Conservation (phyloP, 2,113 vertebrate species). For the Calyptomena viridis region DNA sequence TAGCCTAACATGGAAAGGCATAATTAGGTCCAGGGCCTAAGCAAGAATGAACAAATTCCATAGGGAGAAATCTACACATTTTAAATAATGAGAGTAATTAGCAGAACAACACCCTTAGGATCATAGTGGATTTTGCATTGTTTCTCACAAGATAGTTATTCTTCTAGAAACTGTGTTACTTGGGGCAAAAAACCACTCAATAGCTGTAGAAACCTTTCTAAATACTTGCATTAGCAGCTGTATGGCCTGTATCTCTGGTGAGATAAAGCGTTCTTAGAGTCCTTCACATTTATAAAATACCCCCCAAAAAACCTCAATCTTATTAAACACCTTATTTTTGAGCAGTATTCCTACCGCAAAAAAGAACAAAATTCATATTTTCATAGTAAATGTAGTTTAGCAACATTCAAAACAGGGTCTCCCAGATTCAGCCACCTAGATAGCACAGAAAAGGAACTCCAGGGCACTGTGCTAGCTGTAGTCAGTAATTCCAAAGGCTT, state of each 20-base stretch:
- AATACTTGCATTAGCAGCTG: not conserved
- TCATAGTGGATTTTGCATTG: not conserved
- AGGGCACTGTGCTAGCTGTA: not conserved
- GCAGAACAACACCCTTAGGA: not conserved
- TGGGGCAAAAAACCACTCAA: not conserved
- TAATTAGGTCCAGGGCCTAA: not conserved
- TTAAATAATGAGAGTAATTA: not conserved
- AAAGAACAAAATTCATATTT: not conserved
- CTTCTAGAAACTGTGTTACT: not conserved
- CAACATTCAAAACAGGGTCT: rapidly evolving
- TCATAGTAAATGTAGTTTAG: not conserved
- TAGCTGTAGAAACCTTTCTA: not conserved
- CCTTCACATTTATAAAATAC: not conserved
- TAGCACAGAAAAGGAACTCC: not conserved
- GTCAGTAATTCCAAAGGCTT: not conserved
- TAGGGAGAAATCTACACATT: not conserved
- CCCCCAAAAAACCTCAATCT: rapidly evolving
- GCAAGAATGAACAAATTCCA: not conserved
- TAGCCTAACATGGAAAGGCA: not conserved
- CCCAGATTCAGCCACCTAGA: not conserved
- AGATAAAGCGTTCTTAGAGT: not conserved
- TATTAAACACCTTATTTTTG: not conserved
- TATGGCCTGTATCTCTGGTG: not conserved
- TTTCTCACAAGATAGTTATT: not conserved
- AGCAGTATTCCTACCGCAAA: not conserved